Evolutionary conservation across 2,113 vertebrate genomes (phyloP), one percentile per base, ranked within the genome.

Genomic region (Platichthys flesus): DNA sequence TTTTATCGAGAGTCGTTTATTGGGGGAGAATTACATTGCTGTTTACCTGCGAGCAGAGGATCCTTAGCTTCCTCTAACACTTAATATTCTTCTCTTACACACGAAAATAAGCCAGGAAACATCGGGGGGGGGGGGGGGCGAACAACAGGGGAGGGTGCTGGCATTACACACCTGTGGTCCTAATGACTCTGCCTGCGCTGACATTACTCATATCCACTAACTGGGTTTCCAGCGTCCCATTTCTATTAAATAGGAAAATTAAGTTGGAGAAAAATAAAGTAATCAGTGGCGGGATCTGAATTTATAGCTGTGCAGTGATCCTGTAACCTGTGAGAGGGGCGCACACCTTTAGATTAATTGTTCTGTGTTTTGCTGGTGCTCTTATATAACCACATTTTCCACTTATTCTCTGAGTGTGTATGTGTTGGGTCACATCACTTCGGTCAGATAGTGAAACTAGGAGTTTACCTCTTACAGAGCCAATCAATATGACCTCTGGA

Each of bases 401-500:
- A 8, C 45, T 18, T 60, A 20, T 58, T 54, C 51, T n/a, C 13
- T 16, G 15, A 42, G n/a, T 69, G 15, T 21, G 21, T 58, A 21
- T 13, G 4, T 75, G 49, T 56, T 28, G 31, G 49, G 24, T 63
- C 20, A 20, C 67, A 72, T 81, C 83, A 73, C 59, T 88, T 86
- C 85, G 60, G 54, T 78, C 78, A 80, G 65, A 76, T 59, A 79
- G 82, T 85, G 88, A 90, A 93, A 85, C 78, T 35, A 66, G 56
- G 82, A 88, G 83, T 91, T 92, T 91, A 83, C 79, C 74, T 91
- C 89, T 78, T 58, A 70, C 80, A 80, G 61, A 75, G 79, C 84
- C 82, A 86, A 93, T 94, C 92, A 89, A 93, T 92, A 91, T 87
- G 93, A 93, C 91, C 92, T 93, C 87, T 84, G 89, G 72, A 88